Base-by-base conservation (phyloP, 1,140 invertebrate species). In the Philaenus spumarius region DNA sequence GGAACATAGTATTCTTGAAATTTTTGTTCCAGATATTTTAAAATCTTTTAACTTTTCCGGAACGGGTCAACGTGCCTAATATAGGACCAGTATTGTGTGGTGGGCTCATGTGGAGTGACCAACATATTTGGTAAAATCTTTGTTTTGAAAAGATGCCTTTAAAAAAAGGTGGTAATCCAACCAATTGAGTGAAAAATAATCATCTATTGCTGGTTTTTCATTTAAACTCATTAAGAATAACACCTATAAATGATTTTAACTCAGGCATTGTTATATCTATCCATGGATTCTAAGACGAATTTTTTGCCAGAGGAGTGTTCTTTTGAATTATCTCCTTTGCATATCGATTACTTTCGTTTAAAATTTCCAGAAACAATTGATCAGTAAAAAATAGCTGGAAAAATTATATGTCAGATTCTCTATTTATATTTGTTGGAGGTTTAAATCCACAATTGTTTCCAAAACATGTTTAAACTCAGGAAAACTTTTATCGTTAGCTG, bases 351-450 rank as follows among this genome's bases (percentile, higher is more conserved):
- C 17, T 57, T 37, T 57, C 45, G 24, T 57, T 47, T 17, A 57
- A 15, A 30, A 57, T 57, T 26, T 57, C 23, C 23, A 20, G 1
- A 1, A 48, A 17, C 6, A 55, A 20, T 19, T 55, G 52, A n/a
- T n/a, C n/a, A n/a, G n/a, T 55, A 26, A 55, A 55, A 55, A 55
- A 55, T 2, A 40, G 17, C 20, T 55, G 52, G 23, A 55, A 55
- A 15, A 4, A 55, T 6, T 42, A 1, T 6, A 55, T 17, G 39
- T 42, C 37, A 23, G 35, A 22, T 7, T 15, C 19, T 23, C 37
- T 42, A 12, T 43, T n/a, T 22, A 43, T 22, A 20, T 35, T 35
- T 39, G 37, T 34, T 43, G 52, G 52, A 43, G 20, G 39, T 7
- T 35, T 39, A 55, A 55, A 55, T 14, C 52, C 52, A 42, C 34